Conservation (phyloP, 2,797 vertebrate species). For the Pseudochromis fuscus region DNA sequence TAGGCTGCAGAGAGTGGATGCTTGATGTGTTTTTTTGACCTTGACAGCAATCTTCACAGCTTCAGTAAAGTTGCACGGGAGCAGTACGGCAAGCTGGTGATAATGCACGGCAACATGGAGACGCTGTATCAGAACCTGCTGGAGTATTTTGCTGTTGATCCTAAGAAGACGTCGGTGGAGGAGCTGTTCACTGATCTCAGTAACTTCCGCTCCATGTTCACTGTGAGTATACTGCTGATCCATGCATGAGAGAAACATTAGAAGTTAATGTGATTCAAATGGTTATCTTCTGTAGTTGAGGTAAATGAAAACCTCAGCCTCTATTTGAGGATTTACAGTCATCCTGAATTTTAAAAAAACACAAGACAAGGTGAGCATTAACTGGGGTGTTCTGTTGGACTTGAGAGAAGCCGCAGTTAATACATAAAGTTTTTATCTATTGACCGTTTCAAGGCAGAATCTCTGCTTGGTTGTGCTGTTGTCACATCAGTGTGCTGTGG, state of each 20-base stretch:
- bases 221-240: conserved; percentile 81
- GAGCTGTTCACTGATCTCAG: conserved; percentile 94
- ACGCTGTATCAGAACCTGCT: conserved; percentile 89
- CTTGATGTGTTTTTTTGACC: conserved; percentile 51
- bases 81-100: conserved; percentile 90
- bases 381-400: background rate
- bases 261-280: no score
- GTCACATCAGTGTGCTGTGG: conserved; percentile 17
- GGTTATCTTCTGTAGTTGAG: no score
- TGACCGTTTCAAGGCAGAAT: background rate
- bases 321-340: no score
- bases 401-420: background rate
- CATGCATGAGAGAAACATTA: background rate
- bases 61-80: conserved; percentile 89
- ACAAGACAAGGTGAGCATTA: background rate
- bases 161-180: conserved; percentile 95
- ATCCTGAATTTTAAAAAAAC: no score
- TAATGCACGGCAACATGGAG: conserved; percentile 92
- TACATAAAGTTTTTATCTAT: conserved; percentile 10
- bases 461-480: background rate
- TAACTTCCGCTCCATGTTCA: conserved; percentile 94
- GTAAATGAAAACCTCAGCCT: no score
- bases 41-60: conserved; percentile 86
- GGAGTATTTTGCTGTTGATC: conserved; percentile 91
- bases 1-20: conserved; percentile 29